Percentiles rank a stretch among this genome's conserved stretches.
Evolutionary conservation across 2,113 vertebrate genomes (phyloP).

Genomic region (Muntiacus reevesi): DNA sequence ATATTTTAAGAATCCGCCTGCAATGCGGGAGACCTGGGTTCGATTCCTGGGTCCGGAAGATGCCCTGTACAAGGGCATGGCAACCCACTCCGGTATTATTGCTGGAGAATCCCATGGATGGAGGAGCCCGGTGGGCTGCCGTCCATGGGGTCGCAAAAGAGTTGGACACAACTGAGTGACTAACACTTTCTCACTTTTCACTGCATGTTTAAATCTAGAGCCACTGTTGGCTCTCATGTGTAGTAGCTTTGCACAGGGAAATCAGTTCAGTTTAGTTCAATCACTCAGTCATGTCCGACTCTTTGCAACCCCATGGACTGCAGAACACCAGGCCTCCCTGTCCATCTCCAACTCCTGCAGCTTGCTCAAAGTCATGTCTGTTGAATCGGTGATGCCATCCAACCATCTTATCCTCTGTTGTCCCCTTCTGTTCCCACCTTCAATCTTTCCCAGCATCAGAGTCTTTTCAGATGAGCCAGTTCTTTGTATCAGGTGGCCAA

Average conservation of each 20-base stretch:
- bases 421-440: background rate
- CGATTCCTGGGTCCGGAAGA: background rate
- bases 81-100: background rate
- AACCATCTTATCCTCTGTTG: background rate
- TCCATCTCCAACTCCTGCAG: background rate
- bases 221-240: background rate
- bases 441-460: background rate
- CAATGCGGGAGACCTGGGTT: background rate
- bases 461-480: background rate
- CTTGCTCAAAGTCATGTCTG: background rate
- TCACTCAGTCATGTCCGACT: accelerated
- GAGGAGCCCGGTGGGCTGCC: accelerated
- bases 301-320: background rate
- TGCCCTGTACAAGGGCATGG: background rate
- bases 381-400: background rate
- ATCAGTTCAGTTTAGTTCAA: background rate
- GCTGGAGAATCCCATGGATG: background rate
- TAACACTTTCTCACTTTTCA: background rate
- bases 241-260: background rate
- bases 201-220: background rate
- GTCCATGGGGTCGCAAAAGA: background rate
- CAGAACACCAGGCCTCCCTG: background rate
- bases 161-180: background rate
- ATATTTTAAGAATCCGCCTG: background rate
- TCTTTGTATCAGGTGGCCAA: background rate